These are phyloP conservation scores for Anguilla japonica DNA, from an alignment of 2,113 vertebrate species.

Conservation along the genomic window DNA sequence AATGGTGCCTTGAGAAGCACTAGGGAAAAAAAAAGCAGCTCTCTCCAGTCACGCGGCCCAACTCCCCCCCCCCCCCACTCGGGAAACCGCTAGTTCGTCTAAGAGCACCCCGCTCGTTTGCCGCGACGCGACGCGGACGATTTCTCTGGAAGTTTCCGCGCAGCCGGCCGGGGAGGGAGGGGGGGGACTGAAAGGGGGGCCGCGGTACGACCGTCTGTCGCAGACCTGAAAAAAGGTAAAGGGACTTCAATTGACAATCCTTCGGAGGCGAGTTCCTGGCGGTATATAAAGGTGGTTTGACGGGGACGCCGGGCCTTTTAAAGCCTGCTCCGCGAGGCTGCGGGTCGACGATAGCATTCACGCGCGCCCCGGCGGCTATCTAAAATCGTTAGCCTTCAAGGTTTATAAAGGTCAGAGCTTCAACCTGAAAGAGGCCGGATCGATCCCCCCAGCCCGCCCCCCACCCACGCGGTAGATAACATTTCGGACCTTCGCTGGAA, in stretches of 20 bases:
- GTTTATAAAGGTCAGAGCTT: slow-evolving; percentile 57
- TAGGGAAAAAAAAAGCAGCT: no score
- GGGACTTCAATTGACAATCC: slow-evolving; percentile 11
- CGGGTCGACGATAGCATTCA: slow-evolving; percentile 56
- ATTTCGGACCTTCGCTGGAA: slow-evolving; percentile 7
- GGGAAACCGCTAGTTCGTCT: no score
- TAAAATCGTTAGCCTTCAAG: slow-evolving; percentile 48
- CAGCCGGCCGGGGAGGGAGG: no score
- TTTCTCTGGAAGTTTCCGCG: no score
- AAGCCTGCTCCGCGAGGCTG: slow-evolving; percentile 27
- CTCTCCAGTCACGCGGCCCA: no score
- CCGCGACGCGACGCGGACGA: no score
- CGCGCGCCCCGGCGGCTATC: slow-evolving; percentile 49
- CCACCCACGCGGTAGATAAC: neutral
- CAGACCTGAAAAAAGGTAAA: neutral
- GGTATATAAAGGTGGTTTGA: slow-evolving; percentile 21
- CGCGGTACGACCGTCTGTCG: neutral
- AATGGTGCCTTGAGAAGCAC: no score
- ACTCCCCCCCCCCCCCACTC: no score
- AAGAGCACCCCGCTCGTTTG: no score
- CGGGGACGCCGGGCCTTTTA: slow-evolving; percentile 4
- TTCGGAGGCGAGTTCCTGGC: slow-evolving; percentile 15
- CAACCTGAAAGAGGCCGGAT: slow-evolving; percentile 15
- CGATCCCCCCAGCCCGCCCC: neutral
- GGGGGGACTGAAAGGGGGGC: no score